phyloP scores from a whole-genome alignment of 2,113 vertebrate genomes.

The Lutjanus erythropterus region DNA sequence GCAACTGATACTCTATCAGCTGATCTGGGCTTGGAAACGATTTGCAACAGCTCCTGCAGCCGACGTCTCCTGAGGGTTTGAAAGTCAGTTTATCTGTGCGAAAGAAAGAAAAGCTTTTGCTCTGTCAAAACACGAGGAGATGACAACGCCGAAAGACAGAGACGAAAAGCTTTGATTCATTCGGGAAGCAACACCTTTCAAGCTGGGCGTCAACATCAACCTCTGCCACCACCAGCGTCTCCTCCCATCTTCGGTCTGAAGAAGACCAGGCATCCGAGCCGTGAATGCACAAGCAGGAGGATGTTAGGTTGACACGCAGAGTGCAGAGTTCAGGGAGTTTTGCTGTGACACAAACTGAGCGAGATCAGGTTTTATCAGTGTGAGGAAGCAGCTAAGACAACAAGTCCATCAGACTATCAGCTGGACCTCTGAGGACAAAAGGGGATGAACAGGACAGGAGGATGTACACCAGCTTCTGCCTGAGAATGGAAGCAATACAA shows the following conservation, averaged over 20 bases:
- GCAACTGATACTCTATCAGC: constrained; percentile 36
- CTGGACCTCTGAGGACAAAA: constrained; percentile 33
- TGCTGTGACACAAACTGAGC: neutral
- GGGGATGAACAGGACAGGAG: neutral
- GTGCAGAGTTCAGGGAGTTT: constrained; percentile 58
- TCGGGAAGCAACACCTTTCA: constrained; percentile 37
- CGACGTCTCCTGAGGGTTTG: constrained; percentile 7
- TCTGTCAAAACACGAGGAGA: constrained; percentile 4
- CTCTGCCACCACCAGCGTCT: constrained; percentile 37
- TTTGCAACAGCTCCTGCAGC: constrained; percentile 27
- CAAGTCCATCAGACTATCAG: constrained; percentile 4
- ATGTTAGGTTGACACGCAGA: constrained; percentile 17
- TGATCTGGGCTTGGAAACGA: constrained; percentile 25
- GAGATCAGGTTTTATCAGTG: neutral
- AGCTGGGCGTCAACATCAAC: constrained; percentile 48
- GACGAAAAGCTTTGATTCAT: constrained; percentile 37
- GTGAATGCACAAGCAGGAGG: constrained; percentile 38
- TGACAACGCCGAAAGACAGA: neutral
- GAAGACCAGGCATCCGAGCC: constrained; percentile 19
- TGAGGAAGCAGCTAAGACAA: constrained; percentile 8
- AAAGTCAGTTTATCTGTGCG: constrained; percentile 18
- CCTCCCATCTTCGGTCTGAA: constrained; percentile 35
- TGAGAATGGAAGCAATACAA: neutral
- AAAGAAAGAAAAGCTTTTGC: neutral
- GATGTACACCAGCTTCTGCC: neutral